Conservation (phyloP, 2,113 vertebrate genomes). For the Tichodroma muraria region DNA sequence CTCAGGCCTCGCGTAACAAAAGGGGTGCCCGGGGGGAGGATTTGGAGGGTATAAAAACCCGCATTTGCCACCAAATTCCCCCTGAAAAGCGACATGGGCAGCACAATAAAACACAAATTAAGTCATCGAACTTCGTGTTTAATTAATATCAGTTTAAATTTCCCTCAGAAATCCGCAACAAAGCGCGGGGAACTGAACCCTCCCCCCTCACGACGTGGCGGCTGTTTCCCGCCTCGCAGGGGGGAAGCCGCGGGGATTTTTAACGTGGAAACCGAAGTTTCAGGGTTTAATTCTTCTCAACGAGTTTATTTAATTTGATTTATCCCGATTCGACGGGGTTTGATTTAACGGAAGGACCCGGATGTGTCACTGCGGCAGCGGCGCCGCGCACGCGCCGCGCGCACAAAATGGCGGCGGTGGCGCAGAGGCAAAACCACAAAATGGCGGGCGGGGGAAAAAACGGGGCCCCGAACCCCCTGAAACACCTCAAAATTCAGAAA, state of each 20-base stretch:
- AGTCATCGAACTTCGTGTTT: rapidly evolving
- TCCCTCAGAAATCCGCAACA: not conserved
- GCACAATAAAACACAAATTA: rapidly evolving
- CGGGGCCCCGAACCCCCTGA: rapidly evolving
- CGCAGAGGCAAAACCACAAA: not conserved
- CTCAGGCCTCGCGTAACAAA: not conserved
- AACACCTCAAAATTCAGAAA: rapidly evolving
- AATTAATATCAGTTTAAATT: rapidly evolving
- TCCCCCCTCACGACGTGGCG: not conserved
- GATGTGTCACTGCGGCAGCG: not conserved
- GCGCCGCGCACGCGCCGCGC: not conserved
- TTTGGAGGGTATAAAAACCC: rapidly evolving
- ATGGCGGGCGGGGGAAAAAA: not conserved
- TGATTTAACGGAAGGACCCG: not conserved
- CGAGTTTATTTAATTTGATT: rapidly evolving
- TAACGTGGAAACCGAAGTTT: rapidly evolving
- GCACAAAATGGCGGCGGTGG: not conserved
- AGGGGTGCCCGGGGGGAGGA: rapidly evolving
- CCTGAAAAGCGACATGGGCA: rapidly evolving
- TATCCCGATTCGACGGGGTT: too few species aligned
- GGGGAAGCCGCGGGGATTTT: rapidly evolving
- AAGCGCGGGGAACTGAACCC: not conserved
- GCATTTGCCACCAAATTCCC: rapidly evolving
- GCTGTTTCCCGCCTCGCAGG: not conserved
- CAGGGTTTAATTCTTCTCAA: too few species aligned